These are phyloP conservation scores for Holothuria scabra DNA, from an alignment of 53 echinoderm and acorn worm species.

Conservation along the genomic window DNA sequence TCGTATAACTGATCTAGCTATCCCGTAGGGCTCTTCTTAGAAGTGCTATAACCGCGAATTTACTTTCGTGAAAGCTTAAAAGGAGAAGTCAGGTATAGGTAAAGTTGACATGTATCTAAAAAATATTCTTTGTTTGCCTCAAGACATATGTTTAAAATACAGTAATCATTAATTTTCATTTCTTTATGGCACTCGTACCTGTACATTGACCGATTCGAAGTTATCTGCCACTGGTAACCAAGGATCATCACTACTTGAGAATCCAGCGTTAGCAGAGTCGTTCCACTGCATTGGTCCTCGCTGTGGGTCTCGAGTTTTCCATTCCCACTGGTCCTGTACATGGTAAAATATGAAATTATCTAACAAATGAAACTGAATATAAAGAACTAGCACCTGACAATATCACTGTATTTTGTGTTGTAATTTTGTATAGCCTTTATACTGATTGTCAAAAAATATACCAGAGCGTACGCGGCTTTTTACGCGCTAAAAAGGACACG, in stretches of 20 bases:
- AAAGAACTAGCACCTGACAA: background rate
- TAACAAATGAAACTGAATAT: background rate
- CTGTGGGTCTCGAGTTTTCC: constrained; percentile 81
- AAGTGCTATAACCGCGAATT: background rate
- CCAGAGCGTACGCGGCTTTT: too few relatives aligned
- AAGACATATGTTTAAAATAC: background rate
- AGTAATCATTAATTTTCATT: too few relatives aligned
- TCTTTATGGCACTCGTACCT: too few relatives aligned
- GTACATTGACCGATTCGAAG: constrained; percentile 64
- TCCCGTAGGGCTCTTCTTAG: too few relatives aligned
- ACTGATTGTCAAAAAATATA: too few relatives aligned
- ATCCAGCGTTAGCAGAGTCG: constrained; percentile 63
- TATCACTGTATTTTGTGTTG: background rate
- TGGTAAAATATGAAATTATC: background rate
- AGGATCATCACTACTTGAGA: constrained; percentile 46
- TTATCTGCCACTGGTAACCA: constrained; percentile 75
- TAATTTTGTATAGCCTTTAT: background rate
- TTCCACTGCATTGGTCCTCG: constrained; percentile 94
- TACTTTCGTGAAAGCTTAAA: background rate
- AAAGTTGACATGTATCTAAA: too few relatives aligned
- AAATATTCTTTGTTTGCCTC: too few relatives aligned
- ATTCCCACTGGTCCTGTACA: constrained; percentile 64
- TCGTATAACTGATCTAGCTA: too few relatives aligned
- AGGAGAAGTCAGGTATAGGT: too few relatives aligned
- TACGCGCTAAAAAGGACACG: too few relatives aligned